Evolutionary conservation across 2,888 invertebrate genomes (phyloP).

Genomic region (Conistra vaccinii): DNA sequence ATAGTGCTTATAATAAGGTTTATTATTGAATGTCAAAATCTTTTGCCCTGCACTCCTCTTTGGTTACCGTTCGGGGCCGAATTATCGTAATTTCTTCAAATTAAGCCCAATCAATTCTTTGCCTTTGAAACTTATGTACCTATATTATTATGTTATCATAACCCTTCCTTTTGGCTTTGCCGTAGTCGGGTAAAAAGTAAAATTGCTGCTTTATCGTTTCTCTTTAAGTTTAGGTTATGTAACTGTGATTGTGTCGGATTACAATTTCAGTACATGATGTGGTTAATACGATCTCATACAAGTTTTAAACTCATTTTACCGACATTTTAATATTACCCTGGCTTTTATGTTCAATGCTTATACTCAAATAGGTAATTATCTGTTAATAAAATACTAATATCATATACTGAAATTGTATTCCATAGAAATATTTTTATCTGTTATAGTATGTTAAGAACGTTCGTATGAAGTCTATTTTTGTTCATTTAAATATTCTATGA

Average conservation of each 20-base stretch:
- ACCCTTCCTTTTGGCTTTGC: too few species aligned
- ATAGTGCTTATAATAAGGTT: neutral
- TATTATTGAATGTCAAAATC: neutral
- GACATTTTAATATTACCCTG: slow-evolving; percentile 7
- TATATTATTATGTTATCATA: slow-evolving; percentile 29
- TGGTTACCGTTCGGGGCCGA: neutral
- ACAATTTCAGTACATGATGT: slow-evolving; percentile 61
- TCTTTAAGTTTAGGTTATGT: slow-evolving; percentile 52
- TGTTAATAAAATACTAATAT: slow-evolving; percentile 14
- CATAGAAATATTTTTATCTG: slow-evolving; percentile 46
- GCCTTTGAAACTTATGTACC: slow-evolving; percentile 10
- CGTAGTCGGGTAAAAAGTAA: too few species aligned
- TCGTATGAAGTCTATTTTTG: slow-evolving; percentile 38
- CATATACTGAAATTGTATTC: slow-evolving; percentile 52
- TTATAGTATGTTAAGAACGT: slow-evolving; percentile 33
- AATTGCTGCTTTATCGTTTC: slow-evolving; percentile 44
- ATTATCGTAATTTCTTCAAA: slow-evolving; percentile 1
- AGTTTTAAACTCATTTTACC: slow-evolving; percentile 11
- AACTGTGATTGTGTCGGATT: slow-evolving; percentile 68
- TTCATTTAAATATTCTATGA: slow-evolving; percentile 46
- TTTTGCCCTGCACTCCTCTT: neutral
- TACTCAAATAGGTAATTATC: slow-evolving; percentile 36
- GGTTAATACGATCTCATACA: slow-evolving; percentile 42
- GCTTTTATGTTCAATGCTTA: slow-evolving; percentile 14
- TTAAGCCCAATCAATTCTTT: neutral